These are phyloP conservation scores for Phengaris alcon DNA, from an alignment of 2,888 invertebrate genomes.

Conservation along the genomic window DNA sequence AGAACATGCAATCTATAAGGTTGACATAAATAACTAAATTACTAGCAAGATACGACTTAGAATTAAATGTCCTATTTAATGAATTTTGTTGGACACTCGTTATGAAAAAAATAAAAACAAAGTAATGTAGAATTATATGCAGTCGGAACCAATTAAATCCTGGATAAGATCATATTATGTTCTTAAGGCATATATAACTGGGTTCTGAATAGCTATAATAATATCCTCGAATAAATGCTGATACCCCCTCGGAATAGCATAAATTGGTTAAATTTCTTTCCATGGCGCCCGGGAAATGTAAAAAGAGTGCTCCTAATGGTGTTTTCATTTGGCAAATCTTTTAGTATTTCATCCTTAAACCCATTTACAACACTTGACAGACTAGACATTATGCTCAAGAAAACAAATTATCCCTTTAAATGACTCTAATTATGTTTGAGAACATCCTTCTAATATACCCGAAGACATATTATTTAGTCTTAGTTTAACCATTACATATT, in stretches of 20 bases:
- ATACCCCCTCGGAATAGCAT: neutral
- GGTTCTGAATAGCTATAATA: neutral
- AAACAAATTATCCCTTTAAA: slow-evolving; percentile 65
- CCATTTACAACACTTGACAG: slow-evolving; percentile 55
- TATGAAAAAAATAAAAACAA: neutral
- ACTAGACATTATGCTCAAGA: slow-evolving; percentile 62
- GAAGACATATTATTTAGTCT: slow-evolving; percentile 44
- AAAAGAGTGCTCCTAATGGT: slow-evolving; percentile 12
- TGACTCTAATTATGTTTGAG: slow-evolving; percentile 62
- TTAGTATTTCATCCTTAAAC: slow-evolving; percentile 59
- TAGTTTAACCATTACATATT: slow-evolving; percentile 5
- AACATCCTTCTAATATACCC: slow-evolving; percentile 52
- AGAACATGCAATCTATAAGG: too few relatives aligned
- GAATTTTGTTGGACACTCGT: neutral
- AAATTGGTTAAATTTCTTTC: neutral
- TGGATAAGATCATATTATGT: neutral
- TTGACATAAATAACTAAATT: too few relatives aligned
- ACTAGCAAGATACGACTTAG: neutral
- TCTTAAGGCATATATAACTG: neutral
- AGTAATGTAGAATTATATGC: neutral
- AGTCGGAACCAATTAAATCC: neutral
- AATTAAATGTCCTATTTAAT: neutral
- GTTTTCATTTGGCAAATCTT: slow-evolving; percentile 25
- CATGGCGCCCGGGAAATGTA: neutral
- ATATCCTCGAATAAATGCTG: neutral